Conservation (phyloP, 37 sponge, comb jelly and placozoan species). For the Mnemiopsis leidyi region DNA sequence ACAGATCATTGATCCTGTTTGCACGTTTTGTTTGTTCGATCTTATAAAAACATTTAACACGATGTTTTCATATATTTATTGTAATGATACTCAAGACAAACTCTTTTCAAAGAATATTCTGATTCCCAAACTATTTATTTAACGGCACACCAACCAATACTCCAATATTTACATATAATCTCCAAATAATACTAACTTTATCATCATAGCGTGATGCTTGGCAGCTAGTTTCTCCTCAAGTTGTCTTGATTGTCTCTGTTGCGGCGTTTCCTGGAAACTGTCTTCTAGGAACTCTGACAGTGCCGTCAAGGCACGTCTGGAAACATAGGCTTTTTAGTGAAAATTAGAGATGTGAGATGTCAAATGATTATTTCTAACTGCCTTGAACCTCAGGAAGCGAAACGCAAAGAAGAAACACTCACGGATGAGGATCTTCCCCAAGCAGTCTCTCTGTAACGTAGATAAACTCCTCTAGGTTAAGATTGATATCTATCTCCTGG, state of each 20-base stretch:
- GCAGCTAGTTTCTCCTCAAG: slow-evolving; percentile 63
- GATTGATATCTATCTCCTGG: not conserved
- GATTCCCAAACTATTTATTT: no score
- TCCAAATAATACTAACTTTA: slow-evolving; percentile 15
- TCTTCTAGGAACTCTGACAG: slow-evolving; percentile 55
- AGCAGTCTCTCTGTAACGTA: slow-evolving; percentile 49
- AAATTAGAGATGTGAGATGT: not conserved
- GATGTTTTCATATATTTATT: no score
- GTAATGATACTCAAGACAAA: no score
- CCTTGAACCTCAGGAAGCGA: no score
- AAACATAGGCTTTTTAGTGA: not conserved
- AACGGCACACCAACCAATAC: no score
- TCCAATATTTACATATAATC: no score
- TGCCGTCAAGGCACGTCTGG: slow-evolving; percentile 46
- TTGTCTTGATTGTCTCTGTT: slow-evolving; percentile 46
- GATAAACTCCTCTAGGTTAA: slow-evolving; percentile 49
- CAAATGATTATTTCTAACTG: no score
- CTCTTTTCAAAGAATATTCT: no score
- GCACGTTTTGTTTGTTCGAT: no score
- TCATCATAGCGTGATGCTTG: slow-evolving; percentile 53
- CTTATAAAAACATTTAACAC: no score
- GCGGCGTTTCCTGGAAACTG: slow-evolving; percentile 65
- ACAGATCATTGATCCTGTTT: slow-evolving; percentile 70
- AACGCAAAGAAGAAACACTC: no score
- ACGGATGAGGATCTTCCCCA: slow-evolving; percentile 64